Evolutionary conservation across 2,888 invertebrate genomes (phyloP).

Genomic region (Pollenia angustigena): DNA sequence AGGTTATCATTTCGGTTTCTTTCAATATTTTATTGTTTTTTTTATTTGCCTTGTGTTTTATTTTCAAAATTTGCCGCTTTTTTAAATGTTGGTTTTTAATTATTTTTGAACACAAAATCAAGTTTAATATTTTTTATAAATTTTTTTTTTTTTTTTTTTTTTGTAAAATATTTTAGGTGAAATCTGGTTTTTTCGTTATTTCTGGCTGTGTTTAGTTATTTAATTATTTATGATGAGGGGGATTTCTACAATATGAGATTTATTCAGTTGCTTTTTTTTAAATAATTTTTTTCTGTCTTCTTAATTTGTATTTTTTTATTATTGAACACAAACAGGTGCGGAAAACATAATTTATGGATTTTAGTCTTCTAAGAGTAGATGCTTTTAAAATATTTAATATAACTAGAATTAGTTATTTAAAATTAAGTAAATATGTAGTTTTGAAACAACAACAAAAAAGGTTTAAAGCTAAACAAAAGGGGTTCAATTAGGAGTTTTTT

Average conservation of each 20-base stretch:
- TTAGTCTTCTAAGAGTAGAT: neutral
- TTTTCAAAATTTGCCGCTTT: slow-evolving; percentile 34
- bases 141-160: slow-evolving; percentile 39
- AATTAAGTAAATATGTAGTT: neutral
- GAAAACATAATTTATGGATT: slow-evolving; percentile 69
- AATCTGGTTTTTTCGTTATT: slow-evolving; percentile 66
- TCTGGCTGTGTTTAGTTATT: slow-evolving; percentile 47
- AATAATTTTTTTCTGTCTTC: slow-evolving; percentile 38
- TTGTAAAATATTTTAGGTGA: slow-evolving; percentile 59
- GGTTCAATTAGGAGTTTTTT: too few species aligned
- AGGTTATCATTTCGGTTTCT: slow-evolving; percentile 41
- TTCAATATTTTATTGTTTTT: slow-evolving; percentile 12
- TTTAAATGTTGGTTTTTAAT: slow-evolving; percentile 20
- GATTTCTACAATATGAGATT: slow-evolving; percentile 62
- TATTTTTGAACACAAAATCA: slow-evolving; percentile 58
- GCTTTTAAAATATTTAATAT: neutral
- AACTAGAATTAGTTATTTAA: slow-evolving; percentile 1
- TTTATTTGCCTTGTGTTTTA: slow-evolving; percentile 9
- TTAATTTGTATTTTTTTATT: slow-evolving; percentile 41
- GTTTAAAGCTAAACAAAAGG: too few species aligned
- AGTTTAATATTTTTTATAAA: slow-evolving; percentile 49
- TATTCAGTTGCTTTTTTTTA: slow-evolving; percentile 33
- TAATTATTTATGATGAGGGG: slow-evolving; percentile 76
- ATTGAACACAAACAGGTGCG: slow-evolving; percentile 67
- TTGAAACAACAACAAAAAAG: neutral